phyloP scores from a whole-genome alignment of 2,888 invertebrate genomes.

The Philopedon plagiatum region DNA sequence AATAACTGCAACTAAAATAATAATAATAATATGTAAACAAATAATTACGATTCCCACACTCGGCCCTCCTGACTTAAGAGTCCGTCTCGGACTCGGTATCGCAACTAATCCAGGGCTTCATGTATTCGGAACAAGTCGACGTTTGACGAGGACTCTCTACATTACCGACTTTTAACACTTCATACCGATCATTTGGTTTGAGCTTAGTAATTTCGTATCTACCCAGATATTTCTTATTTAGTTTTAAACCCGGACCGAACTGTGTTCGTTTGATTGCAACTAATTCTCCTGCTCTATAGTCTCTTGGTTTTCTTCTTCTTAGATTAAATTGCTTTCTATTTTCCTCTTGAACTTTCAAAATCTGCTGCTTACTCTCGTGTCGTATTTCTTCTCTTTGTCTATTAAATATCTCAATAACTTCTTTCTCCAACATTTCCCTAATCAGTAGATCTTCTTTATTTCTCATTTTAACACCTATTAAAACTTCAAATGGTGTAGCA shows the following conservation, averaged over 20 bases:
- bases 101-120: slow-evolving; percentile 49
- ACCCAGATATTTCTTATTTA: slow-evolving; percentile 61
- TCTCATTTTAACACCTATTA: slow-evolving; percentile 55
- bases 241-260: slow-evolving; percentile 62
- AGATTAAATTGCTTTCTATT: slow-evolving; percentile 54
- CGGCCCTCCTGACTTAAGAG: slow-evolving; percentile 38
- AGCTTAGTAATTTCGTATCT: slow-evolving; percentile 54
- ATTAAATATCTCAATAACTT: slow-evolving; percentile 33
- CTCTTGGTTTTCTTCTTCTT: slow-evolving; percentile 51
- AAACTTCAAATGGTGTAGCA: slow-evolving; percentile 53
- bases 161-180: slow-evolving; percentile 56
- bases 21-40: too few species aligned
- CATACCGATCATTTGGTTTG: slow-evolving; percentile 61
- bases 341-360: slow-evolving; percentile 53
- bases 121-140: slow-evolving; percentile 50
- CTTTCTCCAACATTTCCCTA: slow-evolving; percentile 43
- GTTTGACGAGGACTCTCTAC: slow-evolving; percentile 48
- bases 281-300: slow-evolving; percentile 55
- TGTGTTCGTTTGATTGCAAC: slow-evolving; percentile 64
- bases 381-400: slow-evolving; percentile 47
- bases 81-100: slow-evolving; percentile 37
- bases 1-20: too few species aligned
- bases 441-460: slow-evolving; percentile 60
- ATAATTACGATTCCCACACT: too few species aligned
- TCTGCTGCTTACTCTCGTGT: slow-evolving; percentile 44